Conservation (phyloP, 2,888 invertebrate genomes). For the Thalpophila matura region DNA sequence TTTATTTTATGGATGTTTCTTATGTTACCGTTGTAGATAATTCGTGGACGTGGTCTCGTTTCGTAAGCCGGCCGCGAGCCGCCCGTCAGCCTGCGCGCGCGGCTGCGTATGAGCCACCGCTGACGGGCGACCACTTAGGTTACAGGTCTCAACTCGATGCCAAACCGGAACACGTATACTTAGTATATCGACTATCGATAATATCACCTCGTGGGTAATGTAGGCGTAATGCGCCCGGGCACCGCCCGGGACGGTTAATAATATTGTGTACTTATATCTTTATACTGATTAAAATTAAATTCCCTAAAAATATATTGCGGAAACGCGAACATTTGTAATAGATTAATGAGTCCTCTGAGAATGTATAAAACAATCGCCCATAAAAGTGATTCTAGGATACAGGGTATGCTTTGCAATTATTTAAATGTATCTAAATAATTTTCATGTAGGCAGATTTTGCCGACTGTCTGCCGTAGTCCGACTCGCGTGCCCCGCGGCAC, state of each 20-base stretch:
- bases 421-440: slow-evolving; percentile 93
- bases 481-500: slow-evolving; percentile 72
- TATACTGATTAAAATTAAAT: slow-evolving; percentile 86
- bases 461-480: slow-evolving; percentile 76
- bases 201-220: slow-evolving; percentile 86
- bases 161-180: slow-evolving; percentile 88
- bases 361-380: slow-evolving; percentile 91
- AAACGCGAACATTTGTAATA: slow-evolving; percentile 86
- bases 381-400: slow-evolving; percentile 96
- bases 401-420: slow-evolving; percentile 98
- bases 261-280: slow-evolving; percentile 86
- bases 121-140: slow-evolving; percentile 80
- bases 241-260: slow-evolving; percentile 75
- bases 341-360: slow-evolving; percentile 88
- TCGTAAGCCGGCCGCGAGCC: slow-evolving; percentile 70
- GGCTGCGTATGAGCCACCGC: too few species aligned
- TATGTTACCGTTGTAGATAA: slow-evolving; percentile 76
- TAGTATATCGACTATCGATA: slow-evolving; percentile 85
- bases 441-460: slow-evolving; percentile 87
- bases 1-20: slow-evolving; percentile 70
- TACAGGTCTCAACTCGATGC: slow-evolving; percentile 85
- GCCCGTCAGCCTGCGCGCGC: slow-evolving; percentile 52
- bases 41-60: slow-evolving; percentile 79
- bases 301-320: slow-evolving; percentile 85
- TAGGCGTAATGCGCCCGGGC: slow-evolving; percentile 80